Base-by-base conservation (phyloP, 2,797 vertebrate genomes). In the Scleropages formosus region DNA sequence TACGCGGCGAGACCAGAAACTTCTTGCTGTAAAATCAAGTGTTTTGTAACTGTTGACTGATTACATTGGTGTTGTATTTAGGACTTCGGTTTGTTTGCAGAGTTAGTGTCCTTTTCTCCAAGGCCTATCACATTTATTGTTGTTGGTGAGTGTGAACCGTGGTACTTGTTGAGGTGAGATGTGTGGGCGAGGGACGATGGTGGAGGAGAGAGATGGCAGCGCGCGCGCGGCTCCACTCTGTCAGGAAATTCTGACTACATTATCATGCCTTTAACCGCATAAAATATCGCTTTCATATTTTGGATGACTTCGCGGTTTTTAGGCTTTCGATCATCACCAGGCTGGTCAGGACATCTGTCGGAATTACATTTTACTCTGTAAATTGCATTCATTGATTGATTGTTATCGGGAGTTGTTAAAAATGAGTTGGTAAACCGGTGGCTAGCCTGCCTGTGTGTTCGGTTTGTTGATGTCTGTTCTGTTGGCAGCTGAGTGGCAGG, bases 1-100 rank as follows among this genome's bases (percentile, higher is more conserved):
- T 75, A 87, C 89, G 89, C 88, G 82, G 81, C 83, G 65, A 74
- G 73, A 16, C 26, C 80, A 78, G 49, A 73, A 89, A 89, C 75
- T 90, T 89, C 79, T n/a, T 59, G n/a, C 39, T 46, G 59, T 13
- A 47, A 16, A 61, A 20, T 13, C 49, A 61, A 11, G 10, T 16
- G 12, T 11, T 13, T 58, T 10, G 26, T 24, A 11, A 20, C 44
- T 46, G 2, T 47, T n/a, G 13, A 56, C 53, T 69, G 53, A 31
- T 46, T 15, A 22, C 53, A 49, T 22, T 8, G 46, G 11, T 18
- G 27, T 31, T 20, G 20, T 20, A 26, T 24, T 47, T 47, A 63
- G 8, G 4, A 65, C 73, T 16, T 56, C 20, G 72, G 75, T 70
- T 4, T 59, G 1, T 4, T 1, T 75, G 11, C 75, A 3, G 64